Evolutionary conservation across 2,797 vertebrate species (phyloP).

Genomic region (Xiphophorus birchmanni): DNA sequence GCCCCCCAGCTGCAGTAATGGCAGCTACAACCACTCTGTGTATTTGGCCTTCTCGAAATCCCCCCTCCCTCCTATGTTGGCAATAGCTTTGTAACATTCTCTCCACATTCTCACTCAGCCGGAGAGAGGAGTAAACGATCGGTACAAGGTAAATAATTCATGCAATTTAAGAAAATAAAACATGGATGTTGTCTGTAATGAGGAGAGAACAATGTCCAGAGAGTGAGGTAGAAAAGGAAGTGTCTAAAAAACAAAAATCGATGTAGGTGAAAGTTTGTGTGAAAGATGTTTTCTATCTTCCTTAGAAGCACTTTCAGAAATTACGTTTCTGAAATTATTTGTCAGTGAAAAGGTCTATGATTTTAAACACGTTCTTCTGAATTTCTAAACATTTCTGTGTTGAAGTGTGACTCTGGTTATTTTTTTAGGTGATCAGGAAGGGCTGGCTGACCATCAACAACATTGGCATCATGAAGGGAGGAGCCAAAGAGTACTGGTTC

Average conservation of each 20-base stretch:
- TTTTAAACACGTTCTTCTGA: not conserved
- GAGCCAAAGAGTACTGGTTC: conserved; percentile 98
- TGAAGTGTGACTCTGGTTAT: conserved; percentile 20
- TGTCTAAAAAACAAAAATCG: conserved; percentile 4
- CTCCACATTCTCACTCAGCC: conserved; percentile 80
- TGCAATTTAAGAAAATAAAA: conserved; percentile 26
- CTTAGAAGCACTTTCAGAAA: conserved; percentile 23
- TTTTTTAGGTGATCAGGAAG: conserved; percentile 92
- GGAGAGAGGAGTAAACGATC: conserved; percentile 80
- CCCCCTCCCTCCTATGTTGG: conserved; percentile 36
- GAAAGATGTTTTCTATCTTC: conserved; percentile 26
- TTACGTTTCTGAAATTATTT: not conserved
- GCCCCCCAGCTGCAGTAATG: conserved; percentile 43
- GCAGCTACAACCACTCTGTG: conserved; percentile 44
- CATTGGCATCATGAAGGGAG: conserved; percentile 98
- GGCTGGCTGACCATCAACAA: conserved; percentile 99
- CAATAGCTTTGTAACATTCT: conserved; percentile 70
- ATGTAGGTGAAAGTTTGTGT: conserved; percentile 44
- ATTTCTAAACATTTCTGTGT: not conserved
- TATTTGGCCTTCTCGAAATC: conserved; percentile 51
- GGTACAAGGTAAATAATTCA: conserved; percentile 78
- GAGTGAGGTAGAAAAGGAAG: conserved; percentile 5
- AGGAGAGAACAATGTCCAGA: conserved; percentile 42
- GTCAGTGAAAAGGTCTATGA: not conserved
- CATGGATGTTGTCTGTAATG: conserved; percentile 55